phyloP scores from a whole-genome alignment of 1,140 invertebrate species.

The Wiebesia pumilae region DNA sequence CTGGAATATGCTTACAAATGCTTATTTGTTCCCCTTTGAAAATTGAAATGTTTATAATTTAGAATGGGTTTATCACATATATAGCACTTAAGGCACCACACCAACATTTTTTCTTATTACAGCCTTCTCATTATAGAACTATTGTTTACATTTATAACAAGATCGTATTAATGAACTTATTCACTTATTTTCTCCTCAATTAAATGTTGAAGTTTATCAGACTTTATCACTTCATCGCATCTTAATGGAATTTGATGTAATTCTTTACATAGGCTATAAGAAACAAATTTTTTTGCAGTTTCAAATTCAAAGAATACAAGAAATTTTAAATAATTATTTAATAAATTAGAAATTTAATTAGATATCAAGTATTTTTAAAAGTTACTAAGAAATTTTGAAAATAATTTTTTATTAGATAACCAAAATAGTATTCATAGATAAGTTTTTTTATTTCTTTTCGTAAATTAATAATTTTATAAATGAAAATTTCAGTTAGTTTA shows the following conservation, averaged over 20 bases:
- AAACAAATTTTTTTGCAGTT: too few relatives aligned
- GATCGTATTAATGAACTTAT: constrained; percentile 79
- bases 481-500: too few relatives aligned
- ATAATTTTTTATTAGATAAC: too few relatives aligned
- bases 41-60: constrained; percentile 79
- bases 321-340: too few relatives aligned
- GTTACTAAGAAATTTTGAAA: too few relatives aligned
- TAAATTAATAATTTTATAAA: too few relatives aligned
- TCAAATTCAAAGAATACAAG: too few relatives aligned
- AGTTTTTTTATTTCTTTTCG: too few relatives aligned
- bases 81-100: constrained; percentile 83
- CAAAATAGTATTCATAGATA: too few relatives aligned
- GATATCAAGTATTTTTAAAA: too few relatives aligned
- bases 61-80: constrained; percentile 78
- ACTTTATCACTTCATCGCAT: constrained; percentile 79
- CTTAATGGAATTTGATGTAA: constrained; percentile 79
- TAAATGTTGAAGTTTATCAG: constrained; percentile 75
- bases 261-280: constrained; percentile 77
- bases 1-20: constrained; percentile 55
- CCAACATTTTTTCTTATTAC: constrained; percentile 82
- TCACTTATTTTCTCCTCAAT: constrained; percentile 82
- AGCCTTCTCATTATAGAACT: constrained; percentile 81
- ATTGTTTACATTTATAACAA: constrained; percentile 78
- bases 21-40: constrained; percentile 64
- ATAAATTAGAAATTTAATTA: too few relatives aligned